These are phyloP conservation scores for Dicycla oo DNA, from an alignment of 2,888 invertebrate species.

Conservation along the genomic window DNA sequence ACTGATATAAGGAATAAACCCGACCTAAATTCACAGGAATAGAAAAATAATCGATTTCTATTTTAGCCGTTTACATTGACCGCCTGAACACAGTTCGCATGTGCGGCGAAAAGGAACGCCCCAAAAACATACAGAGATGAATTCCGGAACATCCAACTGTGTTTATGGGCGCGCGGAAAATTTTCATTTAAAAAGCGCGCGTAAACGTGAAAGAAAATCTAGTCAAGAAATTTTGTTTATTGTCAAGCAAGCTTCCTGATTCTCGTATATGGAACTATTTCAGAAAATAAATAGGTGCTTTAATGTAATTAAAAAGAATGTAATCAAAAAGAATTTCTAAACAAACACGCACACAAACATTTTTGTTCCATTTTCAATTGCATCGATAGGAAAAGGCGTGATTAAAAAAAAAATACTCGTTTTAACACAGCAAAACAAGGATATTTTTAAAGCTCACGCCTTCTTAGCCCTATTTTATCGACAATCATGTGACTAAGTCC, in stretches of 20 bases:
- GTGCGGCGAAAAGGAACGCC: conserved; percentile 81
- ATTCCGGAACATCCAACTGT: conserved; percentile 46
- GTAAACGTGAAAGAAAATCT: background rate
- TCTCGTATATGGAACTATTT: background rate
- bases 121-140: conserved; percentile 73
- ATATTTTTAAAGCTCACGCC: background rate
- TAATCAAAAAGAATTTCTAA: background rate
- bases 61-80: conserved; percentile 76
- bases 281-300: background rate
- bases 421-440: background rate
- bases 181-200: conserved; percentile 14
- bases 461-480: background rate
- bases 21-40: conserved; percentile 79
- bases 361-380: background rate
- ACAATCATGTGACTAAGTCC: background rate
- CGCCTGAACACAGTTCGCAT: conserved; percentile 79
- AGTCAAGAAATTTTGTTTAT: background rate
- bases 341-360: background rate
- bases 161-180: background rate
- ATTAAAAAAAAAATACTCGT: background rate
- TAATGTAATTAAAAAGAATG: background rate
- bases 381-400: background rate
- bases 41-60: conserved; percentile 85
- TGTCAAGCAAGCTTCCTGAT: background rate
- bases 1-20: conserved; percentile 52